These are phyloP conservation scores for Ephialtes manifestator DNA, from an alignment of 2,888 invertebrate genomes.

Conservation along the genomic window DNA sequence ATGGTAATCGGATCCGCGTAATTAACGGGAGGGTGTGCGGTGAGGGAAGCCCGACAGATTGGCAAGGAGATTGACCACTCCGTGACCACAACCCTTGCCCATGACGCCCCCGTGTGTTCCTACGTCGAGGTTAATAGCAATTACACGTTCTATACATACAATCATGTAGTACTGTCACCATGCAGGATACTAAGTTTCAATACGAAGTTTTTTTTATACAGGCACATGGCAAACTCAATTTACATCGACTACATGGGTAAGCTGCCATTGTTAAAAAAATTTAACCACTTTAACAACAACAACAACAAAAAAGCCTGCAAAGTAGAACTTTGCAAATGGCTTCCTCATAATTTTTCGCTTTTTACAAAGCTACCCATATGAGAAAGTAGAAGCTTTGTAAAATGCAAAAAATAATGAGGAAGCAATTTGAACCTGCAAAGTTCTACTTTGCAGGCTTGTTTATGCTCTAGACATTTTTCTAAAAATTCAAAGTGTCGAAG, in stretches of 20 bases:
- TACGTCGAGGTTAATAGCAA: constrained; percentile 66
- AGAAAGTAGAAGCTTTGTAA: too few relatives aligned
- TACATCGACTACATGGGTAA: neutral
- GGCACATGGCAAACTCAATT: neutral
- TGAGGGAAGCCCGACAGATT: constrained; percentile 65
- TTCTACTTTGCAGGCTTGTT: too few relatives aligned
- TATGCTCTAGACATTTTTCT: too few relatives aligned
- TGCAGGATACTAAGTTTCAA: constrained; percentile 3
- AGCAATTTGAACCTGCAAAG: too few relatives aligned
- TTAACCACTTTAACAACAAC: too few relatives aligned
- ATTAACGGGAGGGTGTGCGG: constrained; percentile 73
- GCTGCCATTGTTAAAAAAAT: neutral
- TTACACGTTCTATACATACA: constrained; percentile 64
- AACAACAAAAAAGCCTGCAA: too few relatives aligned
- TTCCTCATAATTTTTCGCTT: too few relatives aligned
- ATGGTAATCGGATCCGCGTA: constrained; percentile 74
- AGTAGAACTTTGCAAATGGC: too few relatives aligned
- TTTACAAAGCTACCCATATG: too few relatives aligned
- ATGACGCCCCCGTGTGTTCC: constrained; percentile 51
- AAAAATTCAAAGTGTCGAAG: too few relatives aligned
- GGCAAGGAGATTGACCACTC: constrained; percentile 70
- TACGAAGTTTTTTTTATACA: neutral
- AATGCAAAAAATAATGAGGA: too few relatives aligned
- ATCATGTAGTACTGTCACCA: constrained; percentile 50
- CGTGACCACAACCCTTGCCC: constrained; percentile 65